Conservation (phyloP, 2,113 vertebrate genomes). For the Xiphias gladius region DNA sequence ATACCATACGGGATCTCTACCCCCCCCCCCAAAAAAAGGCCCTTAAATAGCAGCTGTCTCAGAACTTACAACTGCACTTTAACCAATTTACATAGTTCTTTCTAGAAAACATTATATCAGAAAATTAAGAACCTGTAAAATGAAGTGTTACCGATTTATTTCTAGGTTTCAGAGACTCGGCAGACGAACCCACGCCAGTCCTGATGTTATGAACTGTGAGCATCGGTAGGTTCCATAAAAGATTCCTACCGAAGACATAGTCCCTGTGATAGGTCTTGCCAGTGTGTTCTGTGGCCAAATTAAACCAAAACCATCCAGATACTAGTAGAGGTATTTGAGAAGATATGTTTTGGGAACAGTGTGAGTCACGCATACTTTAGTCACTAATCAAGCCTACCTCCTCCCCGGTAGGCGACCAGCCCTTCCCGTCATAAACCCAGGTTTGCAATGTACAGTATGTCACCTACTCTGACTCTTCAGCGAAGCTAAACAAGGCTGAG, state of each 20-base stretch:
- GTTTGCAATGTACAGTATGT: background rate
- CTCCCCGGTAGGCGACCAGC: background rate
- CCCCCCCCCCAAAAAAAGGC: no score
- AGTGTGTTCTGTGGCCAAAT: background rate
- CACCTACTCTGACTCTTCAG: background rate
- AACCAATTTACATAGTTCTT: background rate
- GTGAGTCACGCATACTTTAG: background rate
- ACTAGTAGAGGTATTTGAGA: background rate
- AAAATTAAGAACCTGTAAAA: background rate
- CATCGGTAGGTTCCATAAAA: no score
- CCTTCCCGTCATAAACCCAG: background rate
- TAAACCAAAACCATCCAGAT: background rate
- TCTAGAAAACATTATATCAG: background rate
- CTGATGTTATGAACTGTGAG: no score
- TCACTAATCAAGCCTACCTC: fast-evolving
- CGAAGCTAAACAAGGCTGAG: no score
- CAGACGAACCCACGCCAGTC: no score
- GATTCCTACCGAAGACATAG: background rate
- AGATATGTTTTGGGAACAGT: background rate
- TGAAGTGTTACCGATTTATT: background rate
- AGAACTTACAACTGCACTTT: no score
- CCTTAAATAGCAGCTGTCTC: no score
- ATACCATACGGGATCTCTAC: no score
- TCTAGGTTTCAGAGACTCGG: background rate
- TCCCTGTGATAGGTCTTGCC: background rate